Evolutionary conservation across 2,797 vertebrate genomes (phyloP).

Genomic region (Phalloptychus januarius): DNA sequence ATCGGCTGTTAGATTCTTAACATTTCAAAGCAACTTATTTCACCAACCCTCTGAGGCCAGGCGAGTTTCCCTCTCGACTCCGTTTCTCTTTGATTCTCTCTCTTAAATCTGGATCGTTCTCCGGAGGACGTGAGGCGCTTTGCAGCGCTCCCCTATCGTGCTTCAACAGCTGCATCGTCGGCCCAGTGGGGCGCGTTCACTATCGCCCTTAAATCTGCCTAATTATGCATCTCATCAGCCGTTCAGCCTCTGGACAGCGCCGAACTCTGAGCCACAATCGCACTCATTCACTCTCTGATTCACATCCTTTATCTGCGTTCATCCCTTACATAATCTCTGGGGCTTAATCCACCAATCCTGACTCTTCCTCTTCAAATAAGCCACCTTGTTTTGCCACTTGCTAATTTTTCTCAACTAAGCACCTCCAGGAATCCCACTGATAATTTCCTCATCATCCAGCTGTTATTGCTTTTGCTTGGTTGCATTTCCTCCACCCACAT

Average conservation of each 20-base stretch:
- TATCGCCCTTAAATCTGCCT: constrained; percentile 70
- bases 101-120: constrained; percentile 43
- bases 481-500: constrained; percentile 10
- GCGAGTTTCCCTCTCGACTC: constrained; percentile 22
- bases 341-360: constrained; percentile 24
- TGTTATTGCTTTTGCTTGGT: constrained; percentile 35
- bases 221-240: constrained; percentile 76
- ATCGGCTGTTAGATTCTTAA: neutral
- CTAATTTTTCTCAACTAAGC: constrained; percentile 33
- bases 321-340: constrained; percentile 35
- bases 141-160: constrained; percentile 48
- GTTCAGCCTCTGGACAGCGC: constrained; percentile 55
- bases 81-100: constrained; percentile 33
- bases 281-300: constrained; percentile 16
- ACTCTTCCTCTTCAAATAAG: constrained; percentile 6
- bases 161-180: constrained; percentile 60
- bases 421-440: constrained; percentile 27
- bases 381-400: neutral
- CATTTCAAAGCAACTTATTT: constrained; percentile 9
- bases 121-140: constrained; percentile 32
- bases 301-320: constrained; percentile 21
- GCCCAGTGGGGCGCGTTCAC: constrained; percentile 54
- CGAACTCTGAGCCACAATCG: constrained; percentile 50
- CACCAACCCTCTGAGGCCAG: constrained; percentile 15
- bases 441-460: constrained; percentile 17